Evolutionary conservation across 2,797 vertebrate genomes (phyloP).

Genomic region (Geotrypetes seraphini): DNA sequence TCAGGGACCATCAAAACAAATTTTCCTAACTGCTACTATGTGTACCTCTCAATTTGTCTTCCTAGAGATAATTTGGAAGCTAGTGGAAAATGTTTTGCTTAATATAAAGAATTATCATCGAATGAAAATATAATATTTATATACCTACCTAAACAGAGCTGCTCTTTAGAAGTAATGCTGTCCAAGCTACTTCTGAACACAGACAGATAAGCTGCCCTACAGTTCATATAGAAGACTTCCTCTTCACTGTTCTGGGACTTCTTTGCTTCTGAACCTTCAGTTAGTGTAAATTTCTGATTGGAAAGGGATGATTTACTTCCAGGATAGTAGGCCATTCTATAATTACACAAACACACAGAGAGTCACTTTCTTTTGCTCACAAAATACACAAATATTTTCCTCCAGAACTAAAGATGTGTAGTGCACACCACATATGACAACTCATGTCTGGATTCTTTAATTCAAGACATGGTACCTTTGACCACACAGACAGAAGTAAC

Average conservation of each 20-base stretch:
- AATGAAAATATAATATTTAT: no score
- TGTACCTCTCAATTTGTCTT: no score
- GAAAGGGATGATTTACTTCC: conserved; percentile 8
- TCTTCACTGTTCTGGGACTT: conserved; percentile 55
- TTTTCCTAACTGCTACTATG: no score
- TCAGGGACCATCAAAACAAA: no score
- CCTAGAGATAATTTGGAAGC: no score
- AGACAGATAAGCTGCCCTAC: conserved; percentile 75
- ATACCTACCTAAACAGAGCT: conserved; percentile 77
- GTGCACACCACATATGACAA: no score
- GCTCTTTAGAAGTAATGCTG: conserved; percentile 77
- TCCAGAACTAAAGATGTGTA: no score
- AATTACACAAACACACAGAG: conserved; percentile 17
- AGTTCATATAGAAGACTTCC: conserved; percentile 70
- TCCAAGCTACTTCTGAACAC: conserved; percentile 80
- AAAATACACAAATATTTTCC: not conserved
- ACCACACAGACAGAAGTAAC: no score
- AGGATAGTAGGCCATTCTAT: conserved; percentile 47
- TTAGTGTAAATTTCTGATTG: conserved; percentile 10
- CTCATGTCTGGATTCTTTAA: no score
- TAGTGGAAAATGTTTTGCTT: no score
- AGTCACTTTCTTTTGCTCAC: not conserved
- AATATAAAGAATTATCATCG: no score
- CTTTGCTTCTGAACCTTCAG: conserved; percentile 24
- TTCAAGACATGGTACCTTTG: no score